phyloP scores from a whole-genome alignment of 2,113 vertebrate genomes.

The Microcebus tavaratra region DNA sequence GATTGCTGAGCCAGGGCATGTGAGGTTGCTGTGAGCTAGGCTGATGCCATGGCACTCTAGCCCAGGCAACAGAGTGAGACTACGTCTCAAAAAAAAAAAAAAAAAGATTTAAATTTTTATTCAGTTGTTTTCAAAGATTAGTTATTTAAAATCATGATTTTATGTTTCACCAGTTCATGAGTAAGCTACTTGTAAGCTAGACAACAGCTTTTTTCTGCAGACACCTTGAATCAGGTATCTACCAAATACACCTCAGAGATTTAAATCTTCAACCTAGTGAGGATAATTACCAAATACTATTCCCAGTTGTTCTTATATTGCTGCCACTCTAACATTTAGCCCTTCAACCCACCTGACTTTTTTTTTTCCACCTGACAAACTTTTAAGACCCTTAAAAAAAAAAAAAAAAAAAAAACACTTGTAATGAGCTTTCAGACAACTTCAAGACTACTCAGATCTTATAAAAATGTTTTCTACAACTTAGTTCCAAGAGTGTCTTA shows the following conservation, averaged over 20 bases:
- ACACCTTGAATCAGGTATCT: neutral
- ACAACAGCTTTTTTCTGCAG: neutral
- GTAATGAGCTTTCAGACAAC: neutral
- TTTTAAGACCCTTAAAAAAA: neutral
- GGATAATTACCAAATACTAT: neutral
- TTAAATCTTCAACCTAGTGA: neutral
- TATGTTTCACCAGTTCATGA: neutral
- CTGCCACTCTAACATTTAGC: neutral
- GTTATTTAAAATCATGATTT: constrained; percentile 37
- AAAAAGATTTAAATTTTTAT: neutral
- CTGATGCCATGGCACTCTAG: too few relatives aligned
- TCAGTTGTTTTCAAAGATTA: constrained; percentile 25
- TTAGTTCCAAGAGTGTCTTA: neutral
- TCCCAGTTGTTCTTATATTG: neutral
- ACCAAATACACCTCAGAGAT: neutral
- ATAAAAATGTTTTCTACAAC: neutral
- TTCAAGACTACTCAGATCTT: neutral
- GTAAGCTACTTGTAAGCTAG: constrained; percentile 6
- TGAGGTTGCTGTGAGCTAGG: too few relatives aligned
- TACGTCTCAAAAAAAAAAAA: too few relatives aligned
- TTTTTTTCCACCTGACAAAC: neutral
- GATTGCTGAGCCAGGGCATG: too few relatives aligned
- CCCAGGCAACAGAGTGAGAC: too few relatives aligned
- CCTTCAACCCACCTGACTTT: neutral
- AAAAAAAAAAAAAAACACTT: neutral